Evolutionary conservation across 2,113 vertebrate genomes (phyloP), one percentile per base, ranked within the genome.

Genomic region (Lota lota): DNA sequence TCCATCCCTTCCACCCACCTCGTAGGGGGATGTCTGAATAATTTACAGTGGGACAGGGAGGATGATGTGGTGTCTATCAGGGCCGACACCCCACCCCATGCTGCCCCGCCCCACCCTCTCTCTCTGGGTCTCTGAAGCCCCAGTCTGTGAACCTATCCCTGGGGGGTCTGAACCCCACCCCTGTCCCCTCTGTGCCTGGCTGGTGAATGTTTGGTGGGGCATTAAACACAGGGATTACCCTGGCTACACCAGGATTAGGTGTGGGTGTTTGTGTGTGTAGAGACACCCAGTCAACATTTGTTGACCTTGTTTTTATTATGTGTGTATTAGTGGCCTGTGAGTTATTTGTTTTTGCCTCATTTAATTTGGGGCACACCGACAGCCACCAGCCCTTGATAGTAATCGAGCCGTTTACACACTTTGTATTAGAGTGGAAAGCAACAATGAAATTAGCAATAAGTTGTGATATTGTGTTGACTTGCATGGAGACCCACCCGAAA

Each of bases 1-100:
- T 33, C 28, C 28, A 33, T 33, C 4, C 28, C 60, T 47, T 17
- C 16, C 19, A 18, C 17, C n/a, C 56, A 17, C 20, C 58, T 72
- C 24, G 58, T 17, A 60, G 22, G 7, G 18, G 60, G 40, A 14
- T 17, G 11, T 50, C 63, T 12, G 64, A 72, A 70, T 75, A 67
- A 67, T 62, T 73, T 19, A 74, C 20, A 61, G 50, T n/a, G 47
- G 24, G 69, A 73, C 57, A 28, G 56, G 15, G 10, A 24, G 28
- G 28, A 33, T 33, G 28, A 6, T 60, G 64, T 58, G 57, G 58
- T 71, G 66, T 6, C 51, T 78, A 22, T 67, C 62, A 59, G 60
- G 65, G 60, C 33, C 20, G 47, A 3, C 5, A 28, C 24, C 24
- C n/a, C 0, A 47, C 65, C 57, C 68, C n/a, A 19, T 28, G 22